Evolutionary conservation across 2,888 invertebrate genomes (phyloP).

Genomic region (Autographa pulchrina): DNA sequence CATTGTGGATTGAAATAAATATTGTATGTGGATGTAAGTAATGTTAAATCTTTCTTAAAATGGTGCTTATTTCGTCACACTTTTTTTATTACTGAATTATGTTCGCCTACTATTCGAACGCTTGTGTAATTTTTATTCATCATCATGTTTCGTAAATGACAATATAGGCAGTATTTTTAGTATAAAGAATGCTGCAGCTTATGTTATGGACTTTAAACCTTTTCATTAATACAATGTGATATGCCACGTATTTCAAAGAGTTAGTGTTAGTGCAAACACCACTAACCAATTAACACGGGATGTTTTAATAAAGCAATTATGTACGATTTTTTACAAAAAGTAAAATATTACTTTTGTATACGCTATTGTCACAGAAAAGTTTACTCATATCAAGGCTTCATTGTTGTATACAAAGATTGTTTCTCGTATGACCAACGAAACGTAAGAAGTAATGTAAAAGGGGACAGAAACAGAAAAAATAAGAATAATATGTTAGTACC

Average conservation of each 20-base stretch:
- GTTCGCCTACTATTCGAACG: not conserved
- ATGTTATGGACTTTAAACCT: too few species aligned
- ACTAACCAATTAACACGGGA: too few species aligned
- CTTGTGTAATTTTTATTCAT: not conserved
- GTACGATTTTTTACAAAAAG: too few species aligned
- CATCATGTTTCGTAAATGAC: not conserved
- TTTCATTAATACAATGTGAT: too few species aligned
- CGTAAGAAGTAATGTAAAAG: not conserved
- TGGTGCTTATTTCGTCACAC: not conserved
- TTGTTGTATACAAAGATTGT: not conserved
- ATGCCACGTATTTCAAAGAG: too few species aligned
- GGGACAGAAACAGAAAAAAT: not conserved
- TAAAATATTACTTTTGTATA: not conserved
- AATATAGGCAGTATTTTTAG: not conserved
- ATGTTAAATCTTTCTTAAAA: slow-evolving; percentile 26
- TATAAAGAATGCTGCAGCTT: too few species aligned
- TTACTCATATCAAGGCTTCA: not conserved
- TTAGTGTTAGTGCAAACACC: too few species aligned
- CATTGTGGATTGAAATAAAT: slow-evolving; percentile 39
- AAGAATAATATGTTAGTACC: slow-evolving; percentile 3
- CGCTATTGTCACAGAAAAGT: not conserved
- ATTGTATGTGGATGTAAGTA: slow-evolving; percentile 18
- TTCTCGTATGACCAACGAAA: not conserved
- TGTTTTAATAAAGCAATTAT: too few species aligned
- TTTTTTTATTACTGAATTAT: slow-evolving; percentile 1